Conservation (phyloP, 2,797 vertebrate species). For the Mormyrus hasselquistii region DNA sequence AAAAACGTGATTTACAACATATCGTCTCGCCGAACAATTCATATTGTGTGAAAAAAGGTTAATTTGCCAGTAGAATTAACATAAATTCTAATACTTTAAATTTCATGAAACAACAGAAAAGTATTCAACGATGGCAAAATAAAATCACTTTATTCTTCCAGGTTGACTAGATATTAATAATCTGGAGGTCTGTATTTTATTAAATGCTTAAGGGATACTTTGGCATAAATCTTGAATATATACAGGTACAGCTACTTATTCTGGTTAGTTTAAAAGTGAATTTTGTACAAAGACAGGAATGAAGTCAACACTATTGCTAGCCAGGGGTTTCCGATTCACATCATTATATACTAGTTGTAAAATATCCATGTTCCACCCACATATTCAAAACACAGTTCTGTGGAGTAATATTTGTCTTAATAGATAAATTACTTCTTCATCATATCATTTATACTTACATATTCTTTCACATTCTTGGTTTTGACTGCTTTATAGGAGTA, state of each 20-base stretch:
- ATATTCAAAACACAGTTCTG: neutral
- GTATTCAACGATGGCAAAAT: neutral
- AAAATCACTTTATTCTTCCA: neutral
- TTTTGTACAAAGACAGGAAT: neutral
- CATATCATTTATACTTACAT: slow-evolving; percentile 62
- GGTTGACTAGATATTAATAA: neutral
- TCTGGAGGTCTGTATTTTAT: neutral
- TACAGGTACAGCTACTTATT: neutral
- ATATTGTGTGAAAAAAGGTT: neutral
- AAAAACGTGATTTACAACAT: neutral
- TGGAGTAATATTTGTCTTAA: neutral
- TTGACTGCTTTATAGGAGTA: slow-evolving; percentile 81
- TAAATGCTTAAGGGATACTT: neutral
- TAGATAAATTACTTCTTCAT: neutral
- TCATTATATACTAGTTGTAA: neutral
- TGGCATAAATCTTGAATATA: neutral
- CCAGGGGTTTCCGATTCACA: neutral
- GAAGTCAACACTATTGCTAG: neutral
- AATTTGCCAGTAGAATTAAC: neutral
- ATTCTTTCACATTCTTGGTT: slow-evolving; percentile 81
- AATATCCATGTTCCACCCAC: neutral
- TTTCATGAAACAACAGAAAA: neutral
- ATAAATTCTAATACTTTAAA: neutral
- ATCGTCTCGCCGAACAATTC: neutral
- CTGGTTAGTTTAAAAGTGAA: neutral